Conservation (phyloP, 2,888 invertebrate species). For the Diaperis boleti region DNA sequence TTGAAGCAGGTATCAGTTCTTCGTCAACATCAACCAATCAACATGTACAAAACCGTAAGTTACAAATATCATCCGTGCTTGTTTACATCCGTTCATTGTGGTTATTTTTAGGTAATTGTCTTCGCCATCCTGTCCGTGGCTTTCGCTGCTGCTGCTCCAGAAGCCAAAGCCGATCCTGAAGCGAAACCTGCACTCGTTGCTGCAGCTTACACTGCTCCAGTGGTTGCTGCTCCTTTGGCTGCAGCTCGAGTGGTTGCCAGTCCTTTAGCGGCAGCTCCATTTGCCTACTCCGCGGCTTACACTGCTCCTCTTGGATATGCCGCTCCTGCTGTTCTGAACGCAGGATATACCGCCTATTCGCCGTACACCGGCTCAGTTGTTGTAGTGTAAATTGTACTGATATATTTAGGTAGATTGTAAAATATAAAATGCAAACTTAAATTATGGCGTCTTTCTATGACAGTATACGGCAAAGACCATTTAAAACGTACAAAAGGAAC, state of each 20-base stretch:
- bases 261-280: constrained; percentile 30
- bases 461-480: too few relatives aligned
- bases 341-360: constrained; percentile 44
- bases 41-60: constrained; percentile 52
- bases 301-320: constrained; percentile 37
- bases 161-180: constrained; percentile 46
- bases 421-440: constrained; percentile 4
- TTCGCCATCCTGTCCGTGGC: constrained; percentile 46
- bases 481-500: too few relatives aligned
- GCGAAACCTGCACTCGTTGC: too few relatives aligned
- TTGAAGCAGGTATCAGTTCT: constrained; percentile 39
- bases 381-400: constrained; percentile 33
- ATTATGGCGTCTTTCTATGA: constrained; percentile 1
- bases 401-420: constrained; percentile 20
- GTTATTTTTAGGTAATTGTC: constrained; percentile 46
- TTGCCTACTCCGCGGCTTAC: constrained; percentile 38
- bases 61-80: constrained; percentile 4
- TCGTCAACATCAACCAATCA: constrained; percentile 37
- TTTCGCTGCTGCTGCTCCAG: constrained; percentile 38
- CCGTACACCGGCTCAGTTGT: constrained; percentile 38
- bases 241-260: too few relatives aligned
- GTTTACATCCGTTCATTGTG: neutral
- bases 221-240: too few relatives aligned
- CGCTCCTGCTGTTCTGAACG: constrained; percentile 36
- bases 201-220: constrained; percentile 45